Percentiles rank a stretch among this genome's conserved stretches.
Evolutionary conservation across 2,113 vertebrate species (phyloP).

Genomic region (Syngnathus scovelli): DNA sequence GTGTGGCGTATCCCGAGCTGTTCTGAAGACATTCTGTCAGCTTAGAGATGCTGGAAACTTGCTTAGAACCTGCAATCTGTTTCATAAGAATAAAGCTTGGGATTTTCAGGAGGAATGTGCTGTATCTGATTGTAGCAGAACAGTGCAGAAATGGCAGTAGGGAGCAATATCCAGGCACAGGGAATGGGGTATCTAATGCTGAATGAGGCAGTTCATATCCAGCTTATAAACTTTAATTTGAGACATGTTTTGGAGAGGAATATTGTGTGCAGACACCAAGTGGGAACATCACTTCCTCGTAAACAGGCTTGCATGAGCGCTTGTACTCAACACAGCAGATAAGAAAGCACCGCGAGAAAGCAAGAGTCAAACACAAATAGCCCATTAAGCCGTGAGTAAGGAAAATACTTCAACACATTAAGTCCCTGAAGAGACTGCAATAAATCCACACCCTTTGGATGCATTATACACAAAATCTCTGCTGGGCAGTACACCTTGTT

Average conservation of each 20-base stretch:
- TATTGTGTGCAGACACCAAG: conserved; percentile 4
- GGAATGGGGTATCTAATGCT: conserved; percentile 30
- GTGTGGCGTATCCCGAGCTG: conserved; percentile 36
- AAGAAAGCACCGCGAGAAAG: conserved; percentile 24
- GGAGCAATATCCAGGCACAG: conserved; percentile 44
- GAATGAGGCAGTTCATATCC: conserved; percentile 38
- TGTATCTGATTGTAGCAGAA: conserved; percentile 45
- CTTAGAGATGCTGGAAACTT: conserved; percentile 53
- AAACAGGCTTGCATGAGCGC: conserved; percentile 27
- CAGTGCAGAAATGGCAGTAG: conserved; percentile 46
- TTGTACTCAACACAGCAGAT: conserved; percentile 25
- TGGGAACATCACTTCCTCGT: conserved; percentile 19
- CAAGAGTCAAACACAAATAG: conserved; percentile 31
- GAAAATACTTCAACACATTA: conserved; percentile 38
- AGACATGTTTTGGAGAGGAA: conserved; percentile 17
- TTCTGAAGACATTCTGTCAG: conserved; percentile 59
- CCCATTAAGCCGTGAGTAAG: conserved; percentile 34
- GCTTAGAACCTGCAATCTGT: conserved; percentile 60
- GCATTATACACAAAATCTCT: conserved; percentile 7
- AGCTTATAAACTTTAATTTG: conserved; percentile 47
- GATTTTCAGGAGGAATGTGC: conserved; percentile 44
- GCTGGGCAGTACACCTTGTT: conserved; percentile 2
- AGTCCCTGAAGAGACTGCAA: conserved; percentile 33
- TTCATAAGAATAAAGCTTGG: conserved; percentile 56
- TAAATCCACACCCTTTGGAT: conserved; percentile 8